Base-by-base conservation (phyloP, 2,888 invertebrate genomes). In the Chesias legatella region DNA sequence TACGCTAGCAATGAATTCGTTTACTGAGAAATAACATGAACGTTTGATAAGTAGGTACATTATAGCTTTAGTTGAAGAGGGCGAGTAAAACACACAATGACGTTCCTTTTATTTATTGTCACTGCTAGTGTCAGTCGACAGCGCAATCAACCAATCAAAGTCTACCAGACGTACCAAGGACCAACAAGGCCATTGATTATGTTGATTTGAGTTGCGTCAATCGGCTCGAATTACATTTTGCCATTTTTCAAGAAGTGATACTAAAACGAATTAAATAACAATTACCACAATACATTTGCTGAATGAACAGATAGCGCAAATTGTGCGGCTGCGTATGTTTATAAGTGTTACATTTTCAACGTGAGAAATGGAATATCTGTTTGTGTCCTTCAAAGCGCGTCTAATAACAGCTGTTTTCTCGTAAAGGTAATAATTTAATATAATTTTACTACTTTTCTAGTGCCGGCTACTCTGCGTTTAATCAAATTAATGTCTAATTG, bases 321-420 rank as follows among this genome's bases (percentile, higher is more conserved):
- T 13, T 6, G 20, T 34, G 6, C 11, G 24, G 20, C 25, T n/a
- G 27, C 26, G 10, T 21, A 53, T 46, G 46, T 36, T 29, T 6
- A 37, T 10, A 41, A 26, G 11, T 10, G 10, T 4, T 29, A 7
- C 3, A 28, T 32, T 24, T 33, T 21, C 34, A 29, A 33, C 43
- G 53, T 53, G 58, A 80, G 73, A 48, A 51, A 82, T 77, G 77
- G 48, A 58, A 39, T 61, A 17, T 51, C 49, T 42, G 13, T 43
- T 53, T 17, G 51, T 48, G 47, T 66, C 53, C 42, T 54, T 56
- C 53, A 62, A 51, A 25, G 27, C 31, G 44, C 53, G 33, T 57
- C 43, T 71, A 52, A 55, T 51, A 60, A 68, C 79, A 79, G 73
- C 79, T 83, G 83, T 78, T 79, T 75, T 65, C 56, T 58, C 76